These are phyloP conservation scores for Pocillopora grandis DNA, from an alignment of 92 coral and sea anemone species.

Conservation along the genomic window DNA sequence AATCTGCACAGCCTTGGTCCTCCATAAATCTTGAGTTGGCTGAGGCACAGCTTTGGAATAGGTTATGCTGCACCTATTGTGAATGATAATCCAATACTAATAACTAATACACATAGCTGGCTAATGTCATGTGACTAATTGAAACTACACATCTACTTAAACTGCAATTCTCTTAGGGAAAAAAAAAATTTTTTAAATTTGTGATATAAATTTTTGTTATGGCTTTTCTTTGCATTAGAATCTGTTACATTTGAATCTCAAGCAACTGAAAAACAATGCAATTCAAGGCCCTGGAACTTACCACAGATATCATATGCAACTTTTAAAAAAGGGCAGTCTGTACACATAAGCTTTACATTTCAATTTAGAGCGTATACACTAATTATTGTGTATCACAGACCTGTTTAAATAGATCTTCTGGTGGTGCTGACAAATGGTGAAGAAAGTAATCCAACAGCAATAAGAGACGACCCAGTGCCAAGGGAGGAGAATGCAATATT, in stretches of 20 bases:
- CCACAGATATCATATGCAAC: too few relatives aligned
- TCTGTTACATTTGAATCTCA: too few relatives aligned
- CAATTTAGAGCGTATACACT: too few relatives aligned
- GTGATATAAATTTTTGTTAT: too few relatives aligned
- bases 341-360: too few relatives aligned
- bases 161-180: too few relatives aligned
- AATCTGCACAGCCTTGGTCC: constrained; percentile 26
- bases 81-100: not conserved
- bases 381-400: constrained; percentile 22
- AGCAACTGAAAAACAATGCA: too few relatives aligned
- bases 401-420: constrained; percentile 87
- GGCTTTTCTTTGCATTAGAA: too few relatives aligned
- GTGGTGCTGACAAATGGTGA: constrained; percentile 84
- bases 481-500: constrained; percentile 56
- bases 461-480: constrained; percentile 62
- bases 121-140: not conserved
- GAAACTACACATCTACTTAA: not conserved
- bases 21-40: constrained; percentile 25
- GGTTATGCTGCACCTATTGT: constrained; percentile 72
- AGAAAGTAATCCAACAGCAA: constrained; percentile 85
- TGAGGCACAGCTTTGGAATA: constrained; percentile 54
- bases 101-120: too few relatives aligned
- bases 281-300: too few relatives aligned
- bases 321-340: too few relatives aligned
- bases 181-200: too few relatives aligned